phyloP scores from a whole-genome alignment of 2,888 invertebrate genomes.

The Drosophila barbarae region DNA sequence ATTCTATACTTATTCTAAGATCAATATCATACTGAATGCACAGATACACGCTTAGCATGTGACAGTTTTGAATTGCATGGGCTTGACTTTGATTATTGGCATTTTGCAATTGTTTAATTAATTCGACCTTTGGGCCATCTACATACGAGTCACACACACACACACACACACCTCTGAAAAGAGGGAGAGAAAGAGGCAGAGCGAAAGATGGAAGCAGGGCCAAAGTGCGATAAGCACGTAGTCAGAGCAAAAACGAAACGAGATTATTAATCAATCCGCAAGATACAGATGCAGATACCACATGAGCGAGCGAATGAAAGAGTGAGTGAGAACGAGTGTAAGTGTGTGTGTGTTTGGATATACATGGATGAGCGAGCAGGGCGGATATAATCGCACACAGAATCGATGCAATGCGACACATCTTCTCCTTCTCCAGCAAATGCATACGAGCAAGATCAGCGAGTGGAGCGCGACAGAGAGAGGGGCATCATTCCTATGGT shows the following conservation, averaged over 20 bases:
- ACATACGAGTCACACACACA: slow-evolving; percentile 11
- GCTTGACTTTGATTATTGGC: slow-evolving; percentile 27
- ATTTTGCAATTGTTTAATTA: slow-evolving; percentile 61
- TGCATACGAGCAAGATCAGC: slow-evolving; percentile 39
- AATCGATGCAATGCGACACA: slow-evolving; percentile 45
- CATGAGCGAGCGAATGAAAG: slow-evolving; percentile 14
- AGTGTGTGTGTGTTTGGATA: slow-evolving; percentile 12
- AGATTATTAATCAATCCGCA: slow-evolving; percentile 71
- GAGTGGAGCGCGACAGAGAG: slow-evolving; percentile 17
- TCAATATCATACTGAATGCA: not conserved
- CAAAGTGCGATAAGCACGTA: slow-evolving; percentile 72
- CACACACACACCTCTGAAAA: not conserved
- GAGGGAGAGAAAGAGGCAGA: slow-evolving; percentile 13
- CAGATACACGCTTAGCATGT: not conserved
- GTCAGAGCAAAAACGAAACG: slow-evolving; percentile 63
- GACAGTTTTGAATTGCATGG: slow-evolving; percentile 1
- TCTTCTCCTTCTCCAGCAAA: slow-evolving; percentile 32
- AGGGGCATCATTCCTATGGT: slow-evolving; percentile 37
- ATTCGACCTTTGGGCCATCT: slow-evolving; percentile 56
- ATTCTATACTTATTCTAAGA: no score
- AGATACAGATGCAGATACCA: slow-evolving; percentile 62
- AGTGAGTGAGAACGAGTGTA: slow-evolving; percentile 11
- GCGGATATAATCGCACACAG: slow-evolving; percentile 38
- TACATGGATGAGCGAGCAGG: slow-evolving; percentile 30
- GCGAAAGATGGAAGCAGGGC: slow-evolving; percentile 58